Base-by-base conservation (phyloP, 2,113 vertebrate species). In the Xenus cinereus region DNA sequence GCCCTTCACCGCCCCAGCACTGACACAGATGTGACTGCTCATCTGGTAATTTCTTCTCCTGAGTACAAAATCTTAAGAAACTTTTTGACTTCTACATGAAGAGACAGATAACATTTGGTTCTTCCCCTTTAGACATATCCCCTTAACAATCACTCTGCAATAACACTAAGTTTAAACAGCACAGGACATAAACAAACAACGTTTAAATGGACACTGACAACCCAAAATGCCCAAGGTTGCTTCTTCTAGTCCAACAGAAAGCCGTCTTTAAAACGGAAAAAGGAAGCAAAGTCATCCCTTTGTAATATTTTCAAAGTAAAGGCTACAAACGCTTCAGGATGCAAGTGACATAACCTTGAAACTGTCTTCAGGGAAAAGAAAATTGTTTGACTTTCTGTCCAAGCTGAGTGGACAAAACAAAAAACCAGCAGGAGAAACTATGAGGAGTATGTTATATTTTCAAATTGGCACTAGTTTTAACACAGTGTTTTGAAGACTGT, bases 281-380 rank as follows among this genome's bases (percentile, higher is more conserved):
- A 63, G 20, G 76, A 90, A 95, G 63, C 62, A 35, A 76, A 86
- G 33, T 53, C 1, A 89, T 57, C 14, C 45, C 45, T 84, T 84
- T 69, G 69, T 54, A 76, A 17, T 69, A 75, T 89, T 95, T 96
- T 78, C 77, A 66, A 94, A 94, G 37, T 60, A 82, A 89, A 82
- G 39, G 39, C 33, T 73, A 84, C 10, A 50, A 21, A 54, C 80
- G 45, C 20, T 87, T 82, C 45, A 79, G 41, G 66, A 84, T 33
- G n/a, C 23, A 85, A 82, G n/a, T 39, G 57, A 62, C 45, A 69
- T 50, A 89, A 90, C 57, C 68, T 95, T 89, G 82, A 71, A 81
- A 67, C 6, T 57, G 32, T 33, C 62, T 90, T 92, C 28, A 53
- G 28, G 35, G 86, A 19, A 93, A 89, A 90, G 33, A 67, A 83